phyloP scores from a whole-genome alignment of 2,113 vertebrate species.

The Neodontobutis hainanensis region DNA sequence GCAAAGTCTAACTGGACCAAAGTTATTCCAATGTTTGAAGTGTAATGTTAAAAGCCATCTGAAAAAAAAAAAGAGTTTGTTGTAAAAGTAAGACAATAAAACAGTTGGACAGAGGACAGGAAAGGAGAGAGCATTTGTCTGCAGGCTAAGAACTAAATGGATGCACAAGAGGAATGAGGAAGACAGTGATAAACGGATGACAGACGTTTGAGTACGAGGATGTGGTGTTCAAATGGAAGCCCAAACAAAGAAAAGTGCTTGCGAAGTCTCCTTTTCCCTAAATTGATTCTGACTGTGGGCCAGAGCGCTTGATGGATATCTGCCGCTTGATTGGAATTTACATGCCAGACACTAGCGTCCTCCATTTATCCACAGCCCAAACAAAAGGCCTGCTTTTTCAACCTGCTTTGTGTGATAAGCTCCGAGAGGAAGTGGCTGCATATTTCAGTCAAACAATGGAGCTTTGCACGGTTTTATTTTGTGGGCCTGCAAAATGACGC shows the following conservation, averaged over 20 bases:
- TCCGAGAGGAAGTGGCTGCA: constrained; percentile 42
- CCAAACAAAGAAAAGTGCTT: constrained; percentile 56
- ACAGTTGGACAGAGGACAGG: constrained; percentile 16
- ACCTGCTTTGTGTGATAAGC: constrained; percentile 66
- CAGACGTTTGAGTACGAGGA: constrained; percentile 24
- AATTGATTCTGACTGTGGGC: constrained; percentile 69
- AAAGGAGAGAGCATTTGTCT: constrained; percentile 18
- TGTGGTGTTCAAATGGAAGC: constrained; percentile 46
- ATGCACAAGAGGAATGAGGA: constrained; percentile 45
- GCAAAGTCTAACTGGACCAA: too few species aligned
- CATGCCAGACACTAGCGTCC: constrained; percentile 60
- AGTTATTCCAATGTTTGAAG: constrained; percentile 31
- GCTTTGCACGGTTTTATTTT: constrained; percentile 24
- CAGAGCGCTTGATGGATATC: constrained; percentile 64
- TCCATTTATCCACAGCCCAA: constrained; percentile 26
- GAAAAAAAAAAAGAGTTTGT: constrained; percentile 12
- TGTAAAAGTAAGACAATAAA: constrained; percentile 26
- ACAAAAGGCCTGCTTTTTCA: constrained; percentile 56
- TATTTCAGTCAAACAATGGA: constrained; percentile 54
- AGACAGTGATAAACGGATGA: constrained; percentile 43
- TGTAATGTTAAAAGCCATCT: constrained; percentile 18
- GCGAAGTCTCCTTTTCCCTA: constrained; percentile 38
- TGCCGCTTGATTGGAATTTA: constrained; percentile 69
- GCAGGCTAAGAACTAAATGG: constrained; percentile 35
- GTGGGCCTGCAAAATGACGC: constrained; percentile 42